A percentile compares a stretch with the other conserved stretches of the same genome.
phyloP scores from a whole-genome alignment of 2,888 invertebrate species.

The Xanthia togata region DNA sequence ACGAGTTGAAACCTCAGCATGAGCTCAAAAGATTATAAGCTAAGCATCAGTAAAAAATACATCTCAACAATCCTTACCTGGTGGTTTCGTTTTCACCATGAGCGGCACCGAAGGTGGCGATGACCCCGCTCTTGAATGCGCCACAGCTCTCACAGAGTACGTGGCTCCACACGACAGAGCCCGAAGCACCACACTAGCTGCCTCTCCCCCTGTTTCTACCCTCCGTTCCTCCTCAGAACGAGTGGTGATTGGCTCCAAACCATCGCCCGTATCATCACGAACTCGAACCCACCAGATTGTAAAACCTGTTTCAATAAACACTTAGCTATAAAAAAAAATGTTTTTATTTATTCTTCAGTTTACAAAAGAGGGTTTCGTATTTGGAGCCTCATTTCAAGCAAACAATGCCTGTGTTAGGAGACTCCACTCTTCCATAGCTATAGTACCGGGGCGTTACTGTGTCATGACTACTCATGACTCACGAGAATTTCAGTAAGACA shows the following conservation, averaged over 20 bases:
- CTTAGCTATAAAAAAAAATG: too few species aligned
- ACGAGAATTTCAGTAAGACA: background rate
- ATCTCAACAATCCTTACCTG: slow-evolving; percentile 73
- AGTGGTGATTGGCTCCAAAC: slow-evolving; percentile 74
- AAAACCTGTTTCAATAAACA: slow-evolving; percentile 73
- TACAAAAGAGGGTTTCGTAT: too few species aligned
- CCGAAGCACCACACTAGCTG: slow-evolving; percentile 79
- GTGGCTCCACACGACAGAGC: slow-evolving; percentile 85
- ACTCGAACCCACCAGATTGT: slow-evolving; percentile 86
- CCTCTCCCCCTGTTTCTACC: slow-evolving; percentile 85
- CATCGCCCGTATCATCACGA: slow-evolving; percentile 83
- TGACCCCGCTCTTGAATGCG: slow-evolving; percentile 85
- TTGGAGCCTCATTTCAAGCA: too few species aligned
- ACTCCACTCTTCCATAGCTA: too few species aligned
- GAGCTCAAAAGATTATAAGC: background rate
- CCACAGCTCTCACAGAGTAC: slow-evolving; percentile 84
- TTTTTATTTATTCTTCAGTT: too few species aligned
- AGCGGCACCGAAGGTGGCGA: slow-evolving; percentile 83
- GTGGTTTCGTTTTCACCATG: slow-evolving; percentile 85
- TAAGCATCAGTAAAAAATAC: background rate
- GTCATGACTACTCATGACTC: background rate
- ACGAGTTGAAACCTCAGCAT: background rate
- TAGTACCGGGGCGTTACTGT: background rate
- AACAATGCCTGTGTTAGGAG: too few species aligned
- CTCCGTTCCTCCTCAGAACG: slow-evolving; percentile 83